Percentiles rank a stretch among this genome's conserved stretches.
Conservation (phyloP, 2,113 vertebrate genomes). For the Ophiodon elongatus region DNA sequence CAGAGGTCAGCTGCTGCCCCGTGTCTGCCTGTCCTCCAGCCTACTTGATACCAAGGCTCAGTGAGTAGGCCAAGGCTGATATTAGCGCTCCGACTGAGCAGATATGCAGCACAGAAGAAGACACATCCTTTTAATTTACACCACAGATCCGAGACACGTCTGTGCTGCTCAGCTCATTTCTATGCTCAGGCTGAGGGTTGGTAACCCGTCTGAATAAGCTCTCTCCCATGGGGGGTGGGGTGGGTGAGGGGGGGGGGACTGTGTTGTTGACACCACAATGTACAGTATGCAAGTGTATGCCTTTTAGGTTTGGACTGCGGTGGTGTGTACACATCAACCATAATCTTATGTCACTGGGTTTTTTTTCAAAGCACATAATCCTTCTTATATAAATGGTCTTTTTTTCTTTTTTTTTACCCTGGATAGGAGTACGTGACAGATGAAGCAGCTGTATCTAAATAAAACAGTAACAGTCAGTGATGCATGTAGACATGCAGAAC, state of each 20-base stretch:
- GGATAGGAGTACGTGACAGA: conserved; percentile 55
- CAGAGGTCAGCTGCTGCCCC: conserved; percentile 65
- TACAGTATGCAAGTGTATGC: conserved; percentile 26
- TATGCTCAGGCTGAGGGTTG: conserved; percentile 22
- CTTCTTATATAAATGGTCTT: conserved; percentile 77
- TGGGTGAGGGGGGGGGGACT: neutral
- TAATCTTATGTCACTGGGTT: conserved; percentile 72
- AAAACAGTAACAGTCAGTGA: conserved; percentile 71
- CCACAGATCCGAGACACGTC: conserved; percentile 24
- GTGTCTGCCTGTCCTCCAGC: conserved; percentile 44
- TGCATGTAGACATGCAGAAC: conserved; percentile 58
- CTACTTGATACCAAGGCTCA: conserved; percentile 23
- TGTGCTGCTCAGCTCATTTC: conserved; percentile 11
- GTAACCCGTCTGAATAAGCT: conserved; percentile 26
- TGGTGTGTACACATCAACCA: conserved; percentile 40
- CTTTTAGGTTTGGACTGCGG: conserved; percentile 28
- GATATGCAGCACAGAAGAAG: conserved; percentile 15
- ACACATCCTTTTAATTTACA: conserved; percentile 40
- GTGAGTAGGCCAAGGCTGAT: conserved; percentile 28
- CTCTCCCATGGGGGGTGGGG: conserved; percentile 8
- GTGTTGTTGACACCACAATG: conserved; percentile 13
- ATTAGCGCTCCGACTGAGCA: neutral
- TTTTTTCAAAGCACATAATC: conserved; percentile 74
- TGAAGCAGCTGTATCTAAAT: conserved; percentile 74
- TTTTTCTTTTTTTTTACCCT: conserved; percentile 44